Evolutionary conservation across 2,113 vertebrate species (phyloP).

Genomic region (Fukomys damarensis): DNA sequence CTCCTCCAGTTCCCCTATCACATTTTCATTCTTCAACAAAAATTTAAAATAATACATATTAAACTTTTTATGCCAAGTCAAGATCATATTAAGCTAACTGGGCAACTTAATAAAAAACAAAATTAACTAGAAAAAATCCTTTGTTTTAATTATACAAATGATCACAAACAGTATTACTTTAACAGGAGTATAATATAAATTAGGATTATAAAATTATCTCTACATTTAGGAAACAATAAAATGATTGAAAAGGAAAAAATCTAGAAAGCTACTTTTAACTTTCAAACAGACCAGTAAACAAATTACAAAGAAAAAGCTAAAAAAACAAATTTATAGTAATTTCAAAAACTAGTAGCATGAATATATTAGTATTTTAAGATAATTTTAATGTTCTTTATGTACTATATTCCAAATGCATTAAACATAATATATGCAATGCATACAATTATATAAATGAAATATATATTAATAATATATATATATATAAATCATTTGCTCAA

Average conservation of each 20-base stretch:
- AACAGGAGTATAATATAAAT: slow-evolving; percentile 35
- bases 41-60: slow-evolving; percentile 32
- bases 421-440: background rate
- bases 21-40: background rate
- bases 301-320: background rate
- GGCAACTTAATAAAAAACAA: slow-evolving; percentile 9
- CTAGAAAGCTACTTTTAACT: background rate
- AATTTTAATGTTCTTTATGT: slow-evolving; percentile 36
- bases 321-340: slow-evolving; percentile 38
- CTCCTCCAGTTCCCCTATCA: background rate
- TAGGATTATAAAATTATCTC: slow-evolving; percentile 8
- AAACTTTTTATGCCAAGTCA: background rate
- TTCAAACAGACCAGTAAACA: slow-evolving; percentile 25
- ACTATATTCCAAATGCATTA: background rate
- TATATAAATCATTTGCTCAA: background rate
- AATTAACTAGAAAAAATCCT: slow-evolving; percentile 7
- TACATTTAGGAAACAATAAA: slow-evolving; percentile 7
- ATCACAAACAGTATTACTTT: slow-evolving; percentile 13
- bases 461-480: background rate
- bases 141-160: background rate
- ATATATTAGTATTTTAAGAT: slow-evolving; percentile 23
- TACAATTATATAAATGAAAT: background rate
- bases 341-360: background rate
- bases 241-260: slow-evolving; percentile 44
- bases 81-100: background rate